Conservation (phyloP, 1,140 invertebrate species). For the Bombyx mori region ASM3026992v2 NC_085119.1:9498001-9498500, state of each 20-base stretch:
- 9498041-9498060: no score
- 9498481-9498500: slow-evolving; percentile 16
- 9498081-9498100: no score
- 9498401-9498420: slow-evolving; percentile 68
- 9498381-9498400: slow-evolving; percentile 68
- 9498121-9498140: no score
- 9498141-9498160: no score
- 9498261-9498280: slow-evolving; percentile 61
- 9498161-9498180: no score
- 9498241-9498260: slow-evolving; percentile 32
- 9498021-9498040: no score
- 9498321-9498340: slow-evolving; percentile 49
- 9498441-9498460: slow-evolving; percentile 39
- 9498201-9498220: no score
- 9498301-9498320: slow-evolving; percentile 47
- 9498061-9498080: no score
- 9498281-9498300: slow-evolving; percentile 46
- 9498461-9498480: slow-evolving; percentile 23
- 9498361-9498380: slow-evolving; percentile 62
- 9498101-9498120: no score
- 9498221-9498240: slow-evolving; percentile 26
- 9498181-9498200: no score
- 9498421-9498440: slow-evolving; percentile 49
- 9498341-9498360: slow-evolving; percentile 61
- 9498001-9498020: no score